Percentiles rank a stretch among this genome's conserved stretches.
These are phyloP conservation scores for Nymphalis io DNA, from an alignment of 1,140 invertebrate species.

Conservation along the genomic window DNA sequence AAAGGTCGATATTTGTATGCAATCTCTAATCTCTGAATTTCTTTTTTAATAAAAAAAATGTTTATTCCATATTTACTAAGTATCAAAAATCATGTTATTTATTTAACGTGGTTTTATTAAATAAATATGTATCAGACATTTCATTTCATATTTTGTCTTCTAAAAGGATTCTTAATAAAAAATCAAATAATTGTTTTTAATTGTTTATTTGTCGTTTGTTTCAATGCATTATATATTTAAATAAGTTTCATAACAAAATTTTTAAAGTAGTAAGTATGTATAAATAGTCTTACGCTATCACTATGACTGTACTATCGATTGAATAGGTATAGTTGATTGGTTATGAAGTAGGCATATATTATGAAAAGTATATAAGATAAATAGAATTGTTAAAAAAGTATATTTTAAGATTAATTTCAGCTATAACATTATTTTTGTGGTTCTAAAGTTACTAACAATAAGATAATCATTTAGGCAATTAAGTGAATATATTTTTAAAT, in stretches of 20 bases:
- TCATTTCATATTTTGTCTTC: neutral
- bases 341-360: conserved; percentile 63
- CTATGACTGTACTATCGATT: conserved; percentile 68
- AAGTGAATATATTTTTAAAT: conserved; percentile 1
- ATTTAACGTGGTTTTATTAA: no score
- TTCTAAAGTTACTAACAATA: conserved; percentile 36
- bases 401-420: conserved; percentile 59
- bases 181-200: conserved; percentile 53
- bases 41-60: no score
- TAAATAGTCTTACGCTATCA: conserved; percentile 77
- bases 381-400: conserved; percentile 63
- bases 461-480: conserved; percentile 25
- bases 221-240: conserved; percentile 78
- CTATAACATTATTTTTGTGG: conserved; percentile 46
- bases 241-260: conserved; percentile 79
- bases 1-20: no score
- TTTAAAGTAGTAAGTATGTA: conserved; percentile 70
- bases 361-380: conserved; percentile 61
- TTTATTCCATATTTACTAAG: no score
- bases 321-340: conserved; percentile 63
- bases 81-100: no score
- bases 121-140: no score
- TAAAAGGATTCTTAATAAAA: conserved; percentile 40
- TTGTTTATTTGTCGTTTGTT: conserved; percentile 79
- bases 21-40: no score